Evolutionary conservation across 2,888 invertebrate species (phyloP).

Genomic region (Hirtodrosophila trivittata): DNA sequence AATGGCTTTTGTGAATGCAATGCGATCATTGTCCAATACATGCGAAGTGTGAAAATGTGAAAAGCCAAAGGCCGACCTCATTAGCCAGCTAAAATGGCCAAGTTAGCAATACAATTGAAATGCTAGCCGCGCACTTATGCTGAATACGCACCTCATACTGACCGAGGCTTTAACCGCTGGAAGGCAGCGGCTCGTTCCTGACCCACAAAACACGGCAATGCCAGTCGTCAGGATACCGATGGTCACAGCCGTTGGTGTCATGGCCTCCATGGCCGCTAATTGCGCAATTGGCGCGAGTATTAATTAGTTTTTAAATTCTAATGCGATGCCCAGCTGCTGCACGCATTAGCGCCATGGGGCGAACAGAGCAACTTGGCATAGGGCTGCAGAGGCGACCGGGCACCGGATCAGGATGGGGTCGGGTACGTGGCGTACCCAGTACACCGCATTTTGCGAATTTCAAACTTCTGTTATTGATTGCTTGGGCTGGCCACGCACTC

Average conservation of each 20-base stretch:
- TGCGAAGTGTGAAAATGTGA: slow-evolving; percentile 20
- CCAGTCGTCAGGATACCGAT: slow-evolving; percentile 17
- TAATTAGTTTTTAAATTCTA: slow-evolving; percentile 78
- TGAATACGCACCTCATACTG: slow-evolving; percentile 11
- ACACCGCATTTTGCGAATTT: slow-evolving; percentile 44
- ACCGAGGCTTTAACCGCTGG: slow-evolving; percentile 1
- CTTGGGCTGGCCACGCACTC: slow-evolving; percentile 18
- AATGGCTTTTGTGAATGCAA: slow-evolving; percentile 10
- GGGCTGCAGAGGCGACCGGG: background rate
- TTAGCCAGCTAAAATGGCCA: slow-evolving; percentile 59
- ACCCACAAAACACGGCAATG: slow-evolving; percentile 19
- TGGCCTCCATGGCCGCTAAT: slow-evolving; percentile 62
- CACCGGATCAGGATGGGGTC: background rate
- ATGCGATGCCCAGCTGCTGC: slow-evolving; percentile 67
- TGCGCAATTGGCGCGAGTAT: slow-evolving; percentile 77
- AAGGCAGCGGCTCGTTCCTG: slow-evolving; percentile 8
- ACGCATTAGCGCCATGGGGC: slow-evolving; percentile 28
- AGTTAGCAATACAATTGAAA: slow-evolving; percentile 70
- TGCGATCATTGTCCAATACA: slow-evolving; percentile 30
- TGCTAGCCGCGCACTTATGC: slow-evolving; percentile 29
- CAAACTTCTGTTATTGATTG: slow-evolving; percentile 67
- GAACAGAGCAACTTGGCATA: background rate
- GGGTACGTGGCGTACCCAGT: slow-evolving; percentile 14
- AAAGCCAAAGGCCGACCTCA: slow-evolving; percentile 58
- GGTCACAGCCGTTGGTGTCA: slow-evolving; percentile 20